These are phyloP conservation scores for Drosophila stalkeri DNA, from an alignment of 2,888 invertebrate genomes.

Conservation along the genomic window DNA sequence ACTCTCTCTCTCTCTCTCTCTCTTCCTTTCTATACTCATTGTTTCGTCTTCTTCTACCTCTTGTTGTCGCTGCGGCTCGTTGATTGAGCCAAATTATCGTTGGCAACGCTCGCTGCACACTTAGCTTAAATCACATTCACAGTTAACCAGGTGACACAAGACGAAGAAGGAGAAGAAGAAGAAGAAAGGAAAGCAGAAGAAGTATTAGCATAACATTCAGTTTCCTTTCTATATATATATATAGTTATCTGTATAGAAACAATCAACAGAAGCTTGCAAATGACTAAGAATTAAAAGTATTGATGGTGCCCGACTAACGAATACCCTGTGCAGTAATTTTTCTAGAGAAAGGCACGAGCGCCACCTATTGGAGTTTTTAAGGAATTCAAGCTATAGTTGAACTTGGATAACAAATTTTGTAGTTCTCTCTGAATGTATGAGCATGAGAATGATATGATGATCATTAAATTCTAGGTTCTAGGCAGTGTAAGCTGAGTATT, in stretches of 20 bases:
- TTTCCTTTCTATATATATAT: not conserved
- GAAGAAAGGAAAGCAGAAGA: not conserved
- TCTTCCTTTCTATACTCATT: not conserved
- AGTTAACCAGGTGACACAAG: conserved; percentile 9
- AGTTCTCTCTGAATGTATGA: not conserved
- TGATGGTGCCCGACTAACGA: not conserved
- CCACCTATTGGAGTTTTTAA: too few relatives aligned
- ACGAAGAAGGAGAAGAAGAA: not conserved
- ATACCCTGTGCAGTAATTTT: not conserved
- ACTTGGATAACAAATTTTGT: too few relatives aligned
- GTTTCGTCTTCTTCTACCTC: not conserved
- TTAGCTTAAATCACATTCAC: conserved; percentile 7
- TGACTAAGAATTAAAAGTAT: not conserved
- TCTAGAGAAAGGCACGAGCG: too few relatives aligned
- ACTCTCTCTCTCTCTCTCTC: not conserved
- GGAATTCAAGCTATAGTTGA: too few relatives aligned
- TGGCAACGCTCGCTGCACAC: conserved; percentile 12
- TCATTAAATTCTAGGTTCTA: not conserved
- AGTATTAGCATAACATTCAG: not conserved
- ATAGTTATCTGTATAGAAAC: not conserved
- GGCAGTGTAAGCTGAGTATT: not conserved
- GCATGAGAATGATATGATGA: not conserved
- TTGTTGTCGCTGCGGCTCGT: conserved; percentile 32
- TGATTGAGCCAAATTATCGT: conserved; percentile 45
- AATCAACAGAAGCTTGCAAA: not conserved